Evolutionary conservation across 2,888 invertebrate species (phyloP).

Genomic region (Plebejus melissa): DNA sequence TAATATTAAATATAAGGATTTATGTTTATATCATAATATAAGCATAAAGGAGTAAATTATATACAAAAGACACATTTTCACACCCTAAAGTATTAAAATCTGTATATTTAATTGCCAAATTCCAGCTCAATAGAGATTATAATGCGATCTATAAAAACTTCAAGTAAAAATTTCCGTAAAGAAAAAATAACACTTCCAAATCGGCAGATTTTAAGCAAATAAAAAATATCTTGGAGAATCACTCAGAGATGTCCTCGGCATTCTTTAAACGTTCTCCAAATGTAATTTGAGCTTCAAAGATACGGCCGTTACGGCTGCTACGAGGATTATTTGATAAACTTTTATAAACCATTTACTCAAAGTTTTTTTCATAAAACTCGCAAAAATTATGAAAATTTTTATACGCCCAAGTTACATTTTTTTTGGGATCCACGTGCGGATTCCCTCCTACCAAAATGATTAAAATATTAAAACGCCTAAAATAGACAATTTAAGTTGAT

Average conservation of each 20-base stretch:
- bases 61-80: no score
- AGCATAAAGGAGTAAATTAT: no score
- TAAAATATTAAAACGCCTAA: neutral
- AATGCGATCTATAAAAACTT: neutral
- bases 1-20: no score
- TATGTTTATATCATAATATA: no score
- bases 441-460: neutral
- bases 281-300: constrained; percentile 16
- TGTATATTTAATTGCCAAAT: neutral
- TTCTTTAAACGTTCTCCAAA: constrained; percentile 15
- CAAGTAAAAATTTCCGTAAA: neutral
- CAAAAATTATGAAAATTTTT: neutral
- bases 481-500: no score
- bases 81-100: no score
- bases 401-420: neutral
- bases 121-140: neutral
- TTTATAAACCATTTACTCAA: constrained; percentile 20
- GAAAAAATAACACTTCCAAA: neutral
- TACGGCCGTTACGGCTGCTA: neutral
- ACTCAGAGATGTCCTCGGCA: neutral
- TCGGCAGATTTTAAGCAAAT: neutral
- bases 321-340: constrained; percentile 19
- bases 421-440: neutral
- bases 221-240: constrained; percentile 4
- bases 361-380: neutral